phyloP scores from a whole-genome alignment of 2,797 vertebrate genomes.

The Tapirus indicus region DNA sequence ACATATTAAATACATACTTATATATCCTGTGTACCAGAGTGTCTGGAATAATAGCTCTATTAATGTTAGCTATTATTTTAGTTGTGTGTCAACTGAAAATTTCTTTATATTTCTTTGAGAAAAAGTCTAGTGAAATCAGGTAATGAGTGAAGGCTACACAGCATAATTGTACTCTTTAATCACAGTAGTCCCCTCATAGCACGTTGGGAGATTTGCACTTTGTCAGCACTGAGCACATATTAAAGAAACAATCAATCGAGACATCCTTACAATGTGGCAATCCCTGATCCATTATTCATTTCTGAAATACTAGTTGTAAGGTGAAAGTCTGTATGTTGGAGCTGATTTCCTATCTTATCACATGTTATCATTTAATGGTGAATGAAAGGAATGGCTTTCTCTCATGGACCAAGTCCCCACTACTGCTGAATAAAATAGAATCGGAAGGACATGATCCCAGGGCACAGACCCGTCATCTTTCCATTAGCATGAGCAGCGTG shows the following conservation, averaged over 20 bases:
- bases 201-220: constrained; percentile 67
- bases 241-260: constrained; percentile 75
- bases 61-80: constrained; percentile 15
- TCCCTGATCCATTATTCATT: constrained; percentile 75
- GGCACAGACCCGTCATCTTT: background rate
- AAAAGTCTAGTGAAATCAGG: constrained; percentile 12
- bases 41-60: background rate
- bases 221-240: constrained; percentile 66
- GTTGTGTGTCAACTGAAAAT: constrained; percentile 30
- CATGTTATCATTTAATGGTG: background rate
- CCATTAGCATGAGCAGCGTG: background rate
- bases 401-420: background rate
- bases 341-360: background rate
- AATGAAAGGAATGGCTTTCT: background rate
- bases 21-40: background rate
- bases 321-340: constrained; percentile 17
- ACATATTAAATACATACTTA: background rate
- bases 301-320: constrained; percentile 38
- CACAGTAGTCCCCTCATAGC: constrained; percentile 29
- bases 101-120: constrained; percentile 59
- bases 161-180: constrained; percentile 38
- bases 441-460: background rate
- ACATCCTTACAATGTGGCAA: constrained; percentile 50
- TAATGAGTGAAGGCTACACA: constrained; percentile 19
- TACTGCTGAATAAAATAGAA: background rate